Conservation (phyloP, 2,888 invertebrate species). For the Onthophagus sagittarius region DNA sequence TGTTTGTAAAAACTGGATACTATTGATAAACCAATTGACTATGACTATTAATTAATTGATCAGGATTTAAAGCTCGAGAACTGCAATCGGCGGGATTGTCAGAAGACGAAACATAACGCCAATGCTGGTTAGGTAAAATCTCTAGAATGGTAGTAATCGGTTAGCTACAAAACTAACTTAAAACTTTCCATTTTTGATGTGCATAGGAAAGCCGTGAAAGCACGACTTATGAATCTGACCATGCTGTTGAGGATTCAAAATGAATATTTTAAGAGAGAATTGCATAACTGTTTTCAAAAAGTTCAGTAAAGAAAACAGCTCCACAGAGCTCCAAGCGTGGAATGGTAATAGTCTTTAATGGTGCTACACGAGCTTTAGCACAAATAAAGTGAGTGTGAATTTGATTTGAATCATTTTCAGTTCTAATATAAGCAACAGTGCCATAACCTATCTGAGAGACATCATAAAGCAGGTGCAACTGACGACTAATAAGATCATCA, state of each 20-base stretch:
- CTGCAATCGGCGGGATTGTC: slow-evolving; percentile 26
- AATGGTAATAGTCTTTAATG: slow-evolving; percentile 6
- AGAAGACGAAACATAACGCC: slow-evolving; percentile 22
- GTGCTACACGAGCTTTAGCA: slow-evolving; percentile 12
- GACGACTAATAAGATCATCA: not conserved
- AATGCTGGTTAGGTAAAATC: slow-evolving; percentile 5
- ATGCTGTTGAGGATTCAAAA: slow-evolving; percentile 7
- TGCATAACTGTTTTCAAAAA: slow-evolving; percentile 1
- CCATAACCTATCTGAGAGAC: slow-evolving; percentile 9
- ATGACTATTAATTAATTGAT: slow-evolving; percentile 13
- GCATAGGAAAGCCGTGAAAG: slow-evolving; percentile 10
- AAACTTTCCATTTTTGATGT: slow-evolving; percentile 14
- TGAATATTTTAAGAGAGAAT: not conserved
- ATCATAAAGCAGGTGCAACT: slow-evolving; percentile 11
- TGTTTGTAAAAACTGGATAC: no score
- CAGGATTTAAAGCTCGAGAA: slow-evolving; percentile 22
- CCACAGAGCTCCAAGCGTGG: slow-evolving; percentile 24
- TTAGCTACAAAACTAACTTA: slow-evolving; percentile 21
- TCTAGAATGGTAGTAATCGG: not conserved
- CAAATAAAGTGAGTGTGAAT: not conserved
- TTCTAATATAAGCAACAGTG: slow-evolving; percentile 7
- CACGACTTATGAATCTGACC: slow-evolving; percentile 19
- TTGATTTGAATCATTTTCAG: not conserved
- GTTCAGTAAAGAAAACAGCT: slow-evolving; percentile 17
- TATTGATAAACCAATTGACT: no score